Conservation (phyloP, 2,888 invertebrate species). For the Eristalis tenax region DNA sequence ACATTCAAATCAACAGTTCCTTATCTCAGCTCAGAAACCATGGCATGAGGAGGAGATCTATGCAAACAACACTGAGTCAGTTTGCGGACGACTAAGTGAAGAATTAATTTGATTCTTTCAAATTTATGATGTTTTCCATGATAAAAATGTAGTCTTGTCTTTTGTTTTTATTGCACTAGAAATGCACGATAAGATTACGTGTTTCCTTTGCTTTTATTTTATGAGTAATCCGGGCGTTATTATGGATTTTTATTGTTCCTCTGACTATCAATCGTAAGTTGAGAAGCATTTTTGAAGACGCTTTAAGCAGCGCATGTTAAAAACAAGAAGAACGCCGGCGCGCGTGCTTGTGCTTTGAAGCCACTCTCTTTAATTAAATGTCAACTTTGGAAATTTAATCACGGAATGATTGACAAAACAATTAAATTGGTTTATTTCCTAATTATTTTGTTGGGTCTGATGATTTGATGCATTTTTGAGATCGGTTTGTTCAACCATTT, state of each 20-base stretch:
- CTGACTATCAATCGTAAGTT: not conserved
- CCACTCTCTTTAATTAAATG: not conserved
- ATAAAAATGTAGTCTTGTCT: not conserved
- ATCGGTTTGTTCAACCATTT: not conserved
- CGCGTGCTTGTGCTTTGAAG: too few relatives aligned
- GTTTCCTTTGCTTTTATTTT: not conserved
- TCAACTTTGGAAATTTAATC: not conserved
- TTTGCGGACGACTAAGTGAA: not conserved
- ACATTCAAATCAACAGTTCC: not conserved
- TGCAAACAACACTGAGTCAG: not conserved
- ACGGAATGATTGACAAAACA: not conserved
- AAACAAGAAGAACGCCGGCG: not conserved
- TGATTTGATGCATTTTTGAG: not conserved
- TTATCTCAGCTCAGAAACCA: not conserved
- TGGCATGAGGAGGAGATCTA: not conserved
- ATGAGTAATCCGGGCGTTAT: not conserved
- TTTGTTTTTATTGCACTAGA: not conserved
- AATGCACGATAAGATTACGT: not conserved
- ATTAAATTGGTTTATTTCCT: not conserved
- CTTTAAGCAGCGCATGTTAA: too few relatives aligned
- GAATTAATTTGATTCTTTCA: conserved; percentile 1
- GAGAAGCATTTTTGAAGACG: not conserved
- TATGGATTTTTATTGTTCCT: not conserved
- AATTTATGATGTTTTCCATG: not conserved
- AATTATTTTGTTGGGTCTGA: not conserved